Base-by-base conservation (phyloP, 2,888 invertebrate genomes). In the Nemotelus pantherinus region DNA sequence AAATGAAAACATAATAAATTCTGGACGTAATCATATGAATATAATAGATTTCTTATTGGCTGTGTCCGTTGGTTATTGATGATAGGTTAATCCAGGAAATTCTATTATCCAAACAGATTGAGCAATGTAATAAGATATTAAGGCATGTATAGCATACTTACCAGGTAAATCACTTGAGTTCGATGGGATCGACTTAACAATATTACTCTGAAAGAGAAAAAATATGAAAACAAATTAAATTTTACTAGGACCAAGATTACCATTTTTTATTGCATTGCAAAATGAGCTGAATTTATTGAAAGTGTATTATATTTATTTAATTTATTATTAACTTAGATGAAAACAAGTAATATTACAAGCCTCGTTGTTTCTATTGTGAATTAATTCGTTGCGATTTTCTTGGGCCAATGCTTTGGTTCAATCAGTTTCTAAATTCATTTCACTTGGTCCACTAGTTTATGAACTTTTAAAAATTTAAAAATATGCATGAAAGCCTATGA, bases 1-100 rank as follows among this genome's bases (percentile, higher is more conserved):
- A 65, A 65, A 65, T 65, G 65, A 47, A 65, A 65, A 47, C 47
- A 65, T 45, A 65, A 65, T 65, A 44, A 65, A 65, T 65, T 65
- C n/a, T 2, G 4, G 9, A 65, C 47, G 3, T n/a, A 65, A 45
- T 2, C 65, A 45, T 44, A 45, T 65, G 65, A 65, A 65, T 65
- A 65, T 3, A 65, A n/a, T 47, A 45, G 65, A 47, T 45, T 47
- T 39, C 65, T 47, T 25, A 65, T 45, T 65, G 6, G 9, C 65
- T 45, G 43, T 47, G 47, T 44, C 47, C 47, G 25, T 47, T 9
- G 44, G 65, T 65, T 47, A 65, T 65, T 65, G 45, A 25, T 25
- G 25, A 65, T 65, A 65, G 47, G 45, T 45, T 47, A 44, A 65
- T 65, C 9, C 45, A 3, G 65, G 3, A n/a, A 45, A 65, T n/a